Percentiles rank a stretch among this genome's conserved stretches.
Conservation (phyloP, 2,888 invertebrate species). For the Criorhina ranunculi region DNA sequence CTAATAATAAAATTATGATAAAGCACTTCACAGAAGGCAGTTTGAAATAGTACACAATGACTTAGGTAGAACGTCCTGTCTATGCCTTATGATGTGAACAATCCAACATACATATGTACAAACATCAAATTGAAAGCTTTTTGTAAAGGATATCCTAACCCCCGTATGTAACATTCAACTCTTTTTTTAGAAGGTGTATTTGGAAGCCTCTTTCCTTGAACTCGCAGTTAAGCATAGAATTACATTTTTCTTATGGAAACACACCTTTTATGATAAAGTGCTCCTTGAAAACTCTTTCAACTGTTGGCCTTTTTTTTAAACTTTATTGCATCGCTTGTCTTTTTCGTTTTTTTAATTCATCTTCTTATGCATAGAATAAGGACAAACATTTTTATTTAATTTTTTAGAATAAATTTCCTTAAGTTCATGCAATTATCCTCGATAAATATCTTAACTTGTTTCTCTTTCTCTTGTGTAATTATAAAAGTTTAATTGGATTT, state of each 20-base stretch:
- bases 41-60: no score
- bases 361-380: no score
- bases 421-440: conserved; percentile 82
- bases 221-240: not conserved
- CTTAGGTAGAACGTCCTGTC: no score
- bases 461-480: conserved; percentile 84
- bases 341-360: not conserved
- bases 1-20: no score
- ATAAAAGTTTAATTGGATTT: conserved; percentile 85
- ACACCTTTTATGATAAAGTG: conserved; percentile 6
- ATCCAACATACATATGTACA: no score
- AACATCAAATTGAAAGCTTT: no score
- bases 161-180: no score
- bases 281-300: not conserved
- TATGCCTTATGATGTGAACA: no score
- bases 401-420: no score
- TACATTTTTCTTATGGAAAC: not conserved
- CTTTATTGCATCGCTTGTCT: not conserved
- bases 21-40: no score
- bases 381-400: no score
- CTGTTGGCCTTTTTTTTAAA: not conserved
- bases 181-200: conserved; percentile 1
- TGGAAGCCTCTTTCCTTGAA: not conserved
- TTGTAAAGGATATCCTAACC: no score
- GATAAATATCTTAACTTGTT: conserved; percentile 83